Base-by-base conservation (phyloP, 2,113 vertebrate genomes). In the Equus quagga region DNA sequence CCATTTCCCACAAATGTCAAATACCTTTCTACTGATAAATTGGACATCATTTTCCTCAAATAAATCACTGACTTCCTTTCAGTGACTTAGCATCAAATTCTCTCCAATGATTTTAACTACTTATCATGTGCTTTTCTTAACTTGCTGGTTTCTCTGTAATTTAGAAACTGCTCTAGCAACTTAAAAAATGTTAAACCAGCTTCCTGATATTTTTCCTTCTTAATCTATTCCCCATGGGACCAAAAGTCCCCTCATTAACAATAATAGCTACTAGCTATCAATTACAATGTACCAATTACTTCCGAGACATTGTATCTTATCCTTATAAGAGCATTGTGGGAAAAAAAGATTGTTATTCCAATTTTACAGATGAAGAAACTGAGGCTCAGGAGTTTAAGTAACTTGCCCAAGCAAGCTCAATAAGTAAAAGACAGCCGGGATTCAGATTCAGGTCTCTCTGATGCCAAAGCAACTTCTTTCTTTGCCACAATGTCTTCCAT, bases 1-100 rank as follows among this genome's bases (percentile, higher is more conserved):
- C 31, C 56, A 92, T 78, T 97, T 95, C 91, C 89, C 87, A 97
- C 87, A 97, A 97, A 86, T 96, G 92, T 95, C 91, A 91, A 83
- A 62, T 79, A 49, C 24, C 46, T 91, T 85, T 93, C 62, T 91
- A 81, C 67, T 97, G 89, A 96, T 96, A 96, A 97, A 97, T 89
- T 93, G 80, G 82, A 76, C 36, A 89, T 54, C 46, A 67, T 96
- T 97, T 97, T 97, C 46, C 81, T 96, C 89, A 92, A 97, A 95
- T 69, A 96, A 92, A 97, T 96, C 82, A 89, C 31, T n/a, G 44
- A 76, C 89, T 93, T 95, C 41, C n/a, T 15, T 93, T 80, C 79
- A 93, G 21, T 96, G 82, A 78, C 31, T 60, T 78, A 95, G 24
- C 46, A 56, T 91, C 82, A 73, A 88, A 95, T 89, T 76, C 23